phyloP scores from a whole-genome alignment of 1,140 invertebrate genomes.

The Caenorhabditis brenneri region DNA sequence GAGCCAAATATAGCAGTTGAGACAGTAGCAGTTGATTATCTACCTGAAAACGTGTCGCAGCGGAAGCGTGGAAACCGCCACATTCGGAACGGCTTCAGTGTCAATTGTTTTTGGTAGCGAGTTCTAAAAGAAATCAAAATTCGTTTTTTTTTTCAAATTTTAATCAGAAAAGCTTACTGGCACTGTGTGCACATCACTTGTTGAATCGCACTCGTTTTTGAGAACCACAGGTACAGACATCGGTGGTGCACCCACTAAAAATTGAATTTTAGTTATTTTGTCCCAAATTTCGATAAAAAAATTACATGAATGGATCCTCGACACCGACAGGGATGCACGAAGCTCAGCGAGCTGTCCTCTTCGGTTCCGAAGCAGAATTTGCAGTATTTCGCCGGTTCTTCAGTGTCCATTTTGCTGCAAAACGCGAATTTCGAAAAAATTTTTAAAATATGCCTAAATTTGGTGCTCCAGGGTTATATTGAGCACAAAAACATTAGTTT shows the following conservation, averaged over 20 bases:
- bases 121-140: not conserved
- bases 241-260: slow-evolving; percentile 18
- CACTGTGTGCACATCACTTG: slow-evolving; percentile 29
- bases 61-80: not conserved
- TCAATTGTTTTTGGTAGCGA: slow-evolving; percentile 1
- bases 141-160: too few relatives aligned
- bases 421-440: not conserved
- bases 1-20: too few relatives aligned
- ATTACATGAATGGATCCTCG: slow-evolving; percentile 15
- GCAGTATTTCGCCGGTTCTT: not conserved
- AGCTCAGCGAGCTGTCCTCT: not conserved
- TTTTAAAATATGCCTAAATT: not conserved
- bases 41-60: not conserved
- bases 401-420: too few relatives aligned
- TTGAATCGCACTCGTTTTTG: not conserved
- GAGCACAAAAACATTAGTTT: too few relatives aligned
- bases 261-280: not conserved
- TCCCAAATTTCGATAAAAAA: not conserved
- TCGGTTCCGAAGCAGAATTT: slow-evolving; percentile 27
- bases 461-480: too few relatives aligned
- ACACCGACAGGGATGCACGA: slow-evolving; percentile 23
- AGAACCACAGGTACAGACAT: not conserved
- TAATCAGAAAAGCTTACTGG: too few relatives aligned
- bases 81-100: not conserved
- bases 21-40: not conserved